Conservation (phyloP, 2,113 vertebrate species). For the Macrotis lagotis region DNA sequence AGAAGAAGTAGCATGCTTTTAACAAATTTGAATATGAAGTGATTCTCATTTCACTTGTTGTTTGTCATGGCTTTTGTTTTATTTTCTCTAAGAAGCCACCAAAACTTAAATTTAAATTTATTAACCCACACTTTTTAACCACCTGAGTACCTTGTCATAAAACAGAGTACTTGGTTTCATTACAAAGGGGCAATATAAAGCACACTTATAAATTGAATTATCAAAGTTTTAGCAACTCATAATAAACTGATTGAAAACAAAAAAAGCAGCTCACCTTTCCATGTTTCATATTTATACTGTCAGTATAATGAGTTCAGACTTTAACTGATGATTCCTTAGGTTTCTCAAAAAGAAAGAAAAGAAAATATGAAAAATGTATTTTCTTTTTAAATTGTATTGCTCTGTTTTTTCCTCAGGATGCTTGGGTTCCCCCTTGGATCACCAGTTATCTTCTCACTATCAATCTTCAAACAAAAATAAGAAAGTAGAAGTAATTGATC, state of each 20-base stretch:
- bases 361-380: too few relatives aligned
- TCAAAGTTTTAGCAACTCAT: background rate
- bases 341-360: background rate
- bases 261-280: background rate
- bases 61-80: slow-evolving; percentile 22
- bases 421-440: slow-evolving; percentile 88
- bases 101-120: slow-evolving; percentile 18
- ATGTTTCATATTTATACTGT: background rate
- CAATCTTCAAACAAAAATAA: slow-evolving; percentile 89
- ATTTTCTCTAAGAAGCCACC: slow-evolving; percentile 3
- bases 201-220: background rate
- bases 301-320: background rate
- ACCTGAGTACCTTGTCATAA: background rate
- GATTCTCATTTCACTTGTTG: slow-evolving; percentile 31
- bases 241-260: slow-evolving; percentile 38
- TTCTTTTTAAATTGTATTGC: background rate
- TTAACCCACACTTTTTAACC: slow-evolving; percentile 41
- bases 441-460: slow-evolving; percentile 86
- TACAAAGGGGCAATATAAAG: background rate
- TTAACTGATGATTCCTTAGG: background rate
- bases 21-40: slow-evolving; percentile 20
- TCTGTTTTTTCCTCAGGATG: slow-evolving; percentile 83
- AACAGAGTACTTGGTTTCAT: background rate
- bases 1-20: too few relatives aligned
- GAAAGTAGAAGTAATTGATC: slow-evolving; percentile 97